A percentile compares a stretch with the other conserved stretches of the same genome.
Conservation (phyloP, 2,797 vertebrate genomes). For the Zonotrichia albicollis region DNA sequence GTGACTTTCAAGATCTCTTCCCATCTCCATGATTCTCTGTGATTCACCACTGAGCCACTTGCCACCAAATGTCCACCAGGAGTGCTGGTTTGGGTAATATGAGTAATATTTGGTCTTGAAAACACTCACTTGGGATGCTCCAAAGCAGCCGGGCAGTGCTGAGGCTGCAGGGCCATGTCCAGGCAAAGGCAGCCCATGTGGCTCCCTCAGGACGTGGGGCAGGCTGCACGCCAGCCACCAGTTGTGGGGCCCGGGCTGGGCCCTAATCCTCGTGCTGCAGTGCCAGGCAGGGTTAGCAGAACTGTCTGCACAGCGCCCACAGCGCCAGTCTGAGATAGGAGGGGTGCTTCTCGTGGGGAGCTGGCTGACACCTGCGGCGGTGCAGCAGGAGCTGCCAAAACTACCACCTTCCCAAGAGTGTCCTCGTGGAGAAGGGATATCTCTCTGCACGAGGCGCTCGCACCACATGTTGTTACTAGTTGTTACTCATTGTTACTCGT, state of each 20-base stretch:
- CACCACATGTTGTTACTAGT: not conserved
- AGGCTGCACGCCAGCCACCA: fast-evolving
- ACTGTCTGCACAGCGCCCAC: not conserved
- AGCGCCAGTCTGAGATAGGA: fast-evolving
- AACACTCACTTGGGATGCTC: not conserved
- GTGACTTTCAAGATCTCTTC: not conserved
- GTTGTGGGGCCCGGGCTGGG: fast-evolving
- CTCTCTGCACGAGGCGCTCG: not conserved
- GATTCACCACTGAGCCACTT: not conserved
- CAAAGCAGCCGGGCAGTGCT: no score
- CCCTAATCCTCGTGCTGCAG: not conserved
- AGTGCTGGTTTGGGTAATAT: not conserved
- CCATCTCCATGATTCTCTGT: not conserved
- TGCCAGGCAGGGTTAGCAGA: not conserved
- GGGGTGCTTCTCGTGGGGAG: fast-evolving
- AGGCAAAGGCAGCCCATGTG: not conserved
- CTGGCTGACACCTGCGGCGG: not conserved
- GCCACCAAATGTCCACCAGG: not conserved
- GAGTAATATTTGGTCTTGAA: not conserved
- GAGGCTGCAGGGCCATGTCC: not conserved
- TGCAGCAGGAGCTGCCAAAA: fast-evolving
- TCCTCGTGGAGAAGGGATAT: not conserved
- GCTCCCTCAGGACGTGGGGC: fast-evolving
- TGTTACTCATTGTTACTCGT: no score
- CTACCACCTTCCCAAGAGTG: not conserved